Evolutionary conservation across 2,797 vertebrate genomes (phyloP).

Genomic region (Prionace glauca): DNA sequence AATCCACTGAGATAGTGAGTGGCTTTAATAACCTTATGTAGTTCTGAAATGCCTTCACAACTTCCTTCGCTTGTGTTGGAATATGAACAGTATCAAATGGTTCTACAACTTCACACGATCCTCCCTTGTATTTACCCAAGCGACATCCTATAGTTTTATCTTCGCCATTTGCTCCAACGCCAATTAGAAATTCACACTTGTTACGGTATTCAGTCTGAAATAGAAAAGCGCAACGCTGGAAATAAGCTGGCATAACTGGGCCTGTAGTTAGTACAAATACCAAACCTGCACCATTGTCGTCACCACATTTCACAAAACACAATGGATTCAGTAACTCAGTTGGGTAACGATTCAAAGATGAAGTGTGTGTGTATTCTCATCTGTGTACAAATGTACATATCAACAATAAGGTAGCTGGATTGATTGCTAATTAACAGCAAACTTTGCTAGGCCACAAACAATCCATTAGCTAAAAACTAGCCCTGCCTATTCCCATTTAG

Average conservation of each 20-base stretch:
- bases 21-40: conserved; percentile 75
- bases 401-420: background rate
- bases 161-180: conserved; percentile 75
- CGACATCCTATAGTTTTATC: conserved; percentile 94
- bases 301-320: background rate
- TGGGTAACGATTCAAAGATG: background rate
- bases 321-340: background rate
- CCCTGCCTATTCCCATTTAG: background rate
- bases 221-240: conserved; percentile 43
- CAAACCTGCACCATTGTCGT: background rate
- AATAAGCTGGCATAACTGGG: background rate
- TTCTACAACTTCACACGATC: conserved; percentile 84
- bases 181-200: conserved; percentile 96
- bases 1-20: conserved; percentile 9
- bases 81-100: conserved; percentile 83
- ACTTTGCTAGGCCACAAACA: background rate
- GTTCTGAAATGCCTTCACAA: conserved; percentile 81
- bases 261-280: background rate
- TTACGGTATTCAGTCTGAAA: conserved; percentile 88
- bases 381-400: background rate
- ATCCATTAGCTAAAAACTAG: background rate
- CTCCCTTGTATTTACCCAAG: conserved; percentile 91
- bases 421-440: background rate
- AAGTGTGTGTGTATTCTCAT: background rate
- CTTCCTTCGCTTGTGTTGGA: conserved; percentile 71